A percentile compares a stretch with the other conserved stretches of the same genome.
Conservation (phyloP, 2,113 vertebrate genomes). For the Cichladusa arquata region DNA sequence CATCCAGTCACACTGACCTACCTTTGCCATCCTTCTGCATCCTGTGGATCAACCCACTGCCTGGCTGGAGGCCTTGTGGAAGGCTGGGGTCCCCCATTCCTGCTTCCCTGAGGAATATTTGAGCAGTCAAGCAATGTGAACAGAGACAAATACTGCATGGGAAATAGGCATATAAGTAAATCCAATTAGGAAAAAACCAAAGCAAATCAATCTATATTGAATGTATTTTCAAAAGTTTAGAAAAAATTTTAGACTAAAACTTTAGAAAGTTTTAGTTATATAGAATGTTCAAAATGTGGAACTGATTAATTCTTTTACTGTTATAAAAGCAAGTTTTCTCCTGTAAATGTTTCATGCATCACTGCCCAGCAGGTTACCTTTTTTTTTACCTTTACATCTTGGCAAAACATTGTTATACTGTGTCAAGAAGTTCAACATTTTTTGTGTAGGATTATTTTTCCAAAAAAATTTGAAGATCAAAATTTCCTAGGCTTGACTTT, state of each 20-base stretch:
- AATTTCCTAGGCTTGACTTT: neutral
- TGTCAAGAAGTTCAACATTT: neutral
- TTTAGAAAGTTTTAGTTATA: neutral
- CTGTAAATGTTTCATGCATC: neutral
- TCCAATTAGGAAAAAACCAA: fast-evolving
- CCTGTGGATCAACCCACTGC: neutral
- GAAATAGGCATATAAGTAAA: neutral
- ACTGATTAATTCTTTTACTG: neutral
- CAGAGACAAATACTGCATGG: neutral
- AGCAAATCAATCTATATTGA: neutral
- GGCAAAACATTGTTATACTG: neutral
- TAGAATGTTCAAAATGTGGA: neutral
- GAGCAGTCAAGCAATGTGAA: neutral
- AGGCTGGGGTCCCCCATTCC: neutral
- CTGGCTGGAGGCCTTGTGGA: neutral
- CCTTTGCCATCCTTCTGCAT: neutral
- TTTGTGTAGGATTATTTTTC: neutral
- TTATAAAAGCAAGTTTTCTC: neutral
- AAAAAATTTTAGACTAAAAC: neutral
- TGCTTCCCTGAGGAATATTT: neutral
- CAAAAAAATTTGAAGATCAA: fast-evolving
- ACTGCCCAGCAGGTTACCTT: neutral
- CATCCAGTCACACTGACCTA: neutral
- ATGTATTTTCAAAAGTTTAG: neutral
- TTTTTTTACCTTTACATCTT: neutral